These are phyloP conservation scores for Festucalex cinctus DNA, from an alignment of 2,113 vertebrate genomes.

Conservation along the genomic window DNA sequence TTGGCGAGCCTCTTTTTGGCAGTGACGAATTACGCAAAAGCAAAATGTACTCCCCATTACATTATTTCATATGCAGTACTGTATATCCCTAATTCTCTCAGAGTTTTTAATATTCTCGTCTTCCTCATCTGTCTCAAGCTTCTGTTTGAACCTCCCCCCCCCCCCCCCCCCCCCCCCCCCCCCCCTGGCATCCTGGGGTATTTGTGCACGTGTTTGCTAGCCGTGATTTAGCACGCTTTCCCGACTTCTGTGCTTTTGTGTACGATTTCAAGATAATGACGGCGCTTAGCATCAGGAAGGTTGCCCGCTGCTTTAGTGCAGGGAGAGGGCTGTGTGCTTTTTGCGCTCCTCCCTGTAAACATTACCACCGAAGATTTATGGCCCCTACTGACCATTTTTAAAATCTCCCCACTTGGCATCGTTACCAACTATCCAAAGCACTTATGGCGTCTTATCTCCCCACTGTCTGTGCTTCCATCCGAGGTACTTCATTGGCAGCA, in stretches of 20 bases:
- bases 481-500: not conserved
- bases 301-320: conserved; percentile 23
- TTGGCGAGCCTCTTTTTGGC: no score
- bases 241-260: conserved; percentile 24
- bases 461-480: not conserved
- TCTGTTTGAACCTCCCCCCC: not conserved
- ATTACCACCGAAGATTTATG: conserved; percentile 34
- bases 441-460: not conserved
- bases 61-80: no score
- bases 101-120: no score
- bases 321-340: conserved; percentile 30
- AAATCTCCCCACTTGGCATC: conserved; percentile 11
- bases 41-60: no score
- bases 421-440: conserved; percentile 18
- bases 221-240: conserved; percentile 23
- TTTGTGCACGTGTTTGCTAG: conserved; percentile 19
- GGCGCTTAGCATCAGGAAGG: conserved; percentile 36
- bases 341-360: conserved; percentile 25
- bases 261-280: conserved; percentile 22
- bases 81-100: no score
- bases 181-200: not conserved
- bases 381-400: conserved; percentile 33
- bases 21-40: no score
- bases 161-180: no score
- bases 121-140: not conserved